Base-by-base conservation (phyloP, 1,140 invertebrate species). In the Venustaconcha ellipsiformis region DNA sequence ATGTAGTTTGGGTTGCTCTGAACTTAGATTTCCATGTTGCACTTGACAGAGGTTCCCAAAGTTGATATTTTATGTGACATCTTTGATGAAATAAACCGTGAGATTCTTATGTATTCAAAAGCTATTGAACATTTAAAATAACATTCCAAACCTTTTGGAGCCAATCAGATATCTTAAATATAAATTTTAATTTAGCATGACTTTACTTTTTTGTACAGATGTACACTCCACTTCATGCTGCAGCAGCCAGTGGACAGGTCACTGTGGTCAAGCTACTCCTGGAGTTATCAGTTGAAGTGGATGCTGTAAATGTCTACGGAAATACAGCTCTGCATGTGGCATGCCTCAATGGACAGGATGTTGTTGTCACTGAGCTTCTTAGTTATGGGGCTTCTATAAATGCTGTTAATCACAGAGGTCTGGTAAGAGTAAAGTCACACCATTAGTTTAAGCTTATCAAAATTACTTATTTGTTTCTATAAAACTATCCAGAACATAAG, bases 311-410 rank as follows among this genome's bases (percentile, higher is more conserved):
- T 76, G 83, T 87, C 2, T 91, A 91, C 76, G 93, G 93, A 37
- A 93, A 94, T 82, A 93, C 93, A 14, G 90, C 92, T 2, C 84
- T 94, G 18, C 93, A 94, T 79, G 90, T 93, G 13, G 93, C 93
- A 0, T 94, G 93, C 84, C 86, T 93, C 15, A 93, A 93, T 80
- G 93, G 93, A 3, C 91, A 93, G 77, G 90, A 91, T 69, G 83
- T 90, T 18, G 90, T 92, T 0, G 91, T 91, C 26, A 85, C 87
- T 30, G 91, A 92, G 75, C 87, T 94, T 23, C 83, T 92, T 15
- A 83, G 81, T 37, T 89, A 88, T 48, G 87, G 89, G 13, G 92
- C 92, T 11, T 87, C 89, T 57, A 83, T 91, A n/a, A 89, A 91
- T 80, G 83, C 87, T 55, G 79, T 87, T 20, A 92, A 92, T 78